Percentiles rank a stretch among this genome's conserved stretches.
phyloP scores from a whole-genome alignment of 2,888 invertebrate genomes.

The Limnephilus auricula region DNA sequence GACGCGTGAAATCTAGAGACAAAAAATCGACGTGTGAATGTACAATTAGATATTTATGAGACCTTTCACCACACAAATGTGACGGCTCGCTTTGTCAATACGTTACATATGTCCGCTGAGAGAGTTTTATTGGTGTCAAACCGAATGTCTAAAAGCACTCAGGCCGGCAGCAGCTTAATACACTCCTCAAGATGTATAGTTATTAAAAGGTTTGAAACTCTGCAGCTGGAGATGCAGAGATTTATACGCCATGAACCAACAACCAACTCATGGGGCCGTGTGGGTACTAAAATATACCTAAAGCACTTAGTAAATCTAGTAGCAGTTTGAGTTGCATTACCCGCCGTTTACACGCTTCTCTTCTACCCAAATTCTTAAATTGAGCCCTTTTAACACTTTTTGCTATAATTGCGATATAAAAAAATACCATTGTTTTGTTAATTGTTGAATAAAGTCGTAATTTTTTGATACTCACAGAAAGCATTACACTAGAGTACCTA shows the following conservation, averaged over 20 bases:
- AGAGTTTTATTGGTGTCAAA: conserved; percentile 65
- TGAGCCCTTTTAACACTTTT: not conserved
- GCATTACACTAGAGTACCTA: not conserved
- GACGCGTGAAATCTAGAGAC: not conserved
- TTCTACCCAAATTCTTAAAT: not conserved
- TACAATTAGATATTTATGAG: conserved; percentile 53
- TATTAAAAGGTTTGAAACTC: conserved; percentile 65
- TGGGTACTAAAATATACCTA: conserved; percentile 18
- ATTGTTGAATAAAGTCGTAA: not conserved
- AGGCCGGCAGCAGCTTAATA: conserved; percentile 56
- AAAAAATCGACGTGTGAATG: conserved; percentile 10
- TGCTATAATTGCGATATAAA: too few relatives aligned
- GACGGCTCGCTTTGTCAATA: conserved; percentile 37
- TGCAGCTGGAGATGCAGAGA: conserved; percentile 62
- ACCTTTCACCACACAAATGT: conserved; percentile 54
- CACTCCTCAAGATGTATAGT: conserved; percentile 60
- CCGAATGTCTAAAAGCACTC: conserved; percentile 66
- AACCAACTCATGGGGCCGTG: conserved; percentile 12
- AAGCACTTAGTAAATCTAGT: conserved; percentile 30
- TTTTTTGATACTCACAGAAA: not conserved
- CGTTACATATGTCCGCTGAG: conserved; percentile 52
- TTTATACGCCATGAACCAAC: conserved; percentile 55
- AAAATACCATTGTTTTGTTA: not conserved
- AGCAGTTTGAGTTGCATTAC: not conserved
- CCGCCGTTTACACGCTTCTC: not conserved